Evolutionary conservation across 2,888 invertebrate species (phyloP).

Genomic region (Helicoverpa assulta): DNA sequence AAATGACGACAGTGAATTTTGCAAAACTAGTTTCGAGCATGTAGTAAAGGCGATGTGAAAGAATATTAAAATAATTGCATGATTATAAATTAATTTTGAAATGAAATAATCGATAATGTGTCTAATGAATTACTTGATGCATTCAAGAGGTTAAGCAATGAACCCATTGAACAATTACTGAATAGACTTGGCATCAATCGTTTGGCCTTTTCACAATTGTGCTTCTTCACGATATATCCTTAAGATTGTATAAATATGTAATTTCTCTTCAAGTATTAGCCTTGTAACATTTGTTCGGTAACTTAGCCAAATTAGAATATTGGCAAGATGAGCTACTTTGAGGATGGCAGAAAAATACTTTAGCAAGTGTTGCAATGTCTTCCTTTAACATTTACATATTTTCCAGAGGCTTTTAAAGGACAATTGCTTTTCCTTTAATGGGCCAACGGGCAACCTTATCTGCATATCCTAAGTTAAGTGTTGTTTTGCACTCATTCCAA

Average conservation of each 20-base stretch:
- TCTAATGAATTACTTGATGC: constrained; percentile 37
- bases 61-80: not conserved
- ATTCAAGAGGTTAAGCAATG: constrained; percentile 26
- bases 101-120: constrained; percentile 12
- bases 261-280: constrained; percentile 36
- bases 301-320: constrained; percentile 14
- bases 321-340: not conserved
- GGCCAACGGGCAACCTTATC: too few relatives aligned
- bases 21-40: too few relatives aligned
- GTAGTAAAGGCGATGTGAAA: not conserved
- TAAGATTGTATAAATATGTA: constrained; percentile 34
- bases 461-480: too few relatives aligned
- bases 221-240: constrained; percentile 36
- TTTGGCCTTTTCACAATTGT: constrained; percentile 49
- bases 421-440: too few relatives aligned
- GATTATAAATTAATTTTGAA: not conserved
- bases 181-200: constrained; percentile 32
- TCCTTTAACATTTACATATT: too few relatives aligned
- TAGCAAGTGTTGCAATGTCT: too few relatives aligned
- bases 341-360: not conserved
- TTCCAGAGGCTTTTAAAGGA: too few relatives aligned
- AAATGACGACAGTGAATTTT: not conserved
- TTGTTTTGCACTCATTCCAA: too few relatives aligned
- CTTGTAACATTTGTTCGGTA: constrained; percentile 36
- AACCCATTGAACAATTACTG: constrained; percentile 32